phyloP scores from a whole-genome alignment of 2,888 invertebrate genomes.

The Oscheius myriophilus region DNA sequence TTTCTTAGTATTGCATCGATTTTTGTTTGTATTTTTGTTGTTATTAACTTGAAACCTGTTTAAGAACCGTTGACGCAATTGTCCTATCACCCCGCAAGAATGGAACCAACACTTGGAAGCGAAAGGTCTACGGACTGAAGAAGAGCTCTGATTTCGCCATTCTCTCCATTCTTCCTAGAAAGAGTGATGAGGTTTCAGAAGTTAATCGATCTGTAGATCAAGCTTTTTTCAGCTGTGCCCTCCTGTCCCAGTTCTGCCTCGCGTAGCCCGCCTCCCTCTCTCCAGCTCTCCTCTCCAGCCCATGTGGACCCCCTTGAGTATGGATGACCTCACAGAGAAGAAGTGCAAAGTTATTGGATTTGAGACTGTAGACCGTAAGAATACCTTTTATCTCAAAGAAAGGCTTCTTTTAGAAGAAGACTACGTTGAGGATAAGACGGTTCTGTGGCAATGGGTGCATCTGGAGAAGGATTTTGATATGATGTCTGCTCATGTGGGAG shows the following conservation, averaged over 20 bases:
- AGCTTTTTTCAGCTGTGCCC: background rate
- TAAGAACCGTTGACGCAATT: constrained; percentile 3
- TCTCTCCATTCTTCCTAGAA: background rate
- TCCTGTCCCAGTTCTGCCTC: constrained; percentile 6
- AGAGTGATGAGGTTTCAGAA: background rate
- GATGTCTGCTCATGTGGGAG: constrained; percentile 1
- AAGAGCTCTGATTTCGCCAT: constrained; percentile 14
- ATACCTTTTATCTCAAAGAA: background rate
- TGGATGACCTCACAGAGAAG: background rate
- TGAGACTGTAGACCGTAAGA: constrained; percentile 13
- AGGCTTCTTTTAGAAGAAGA: background rate
- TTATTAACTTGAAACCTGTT: no score
- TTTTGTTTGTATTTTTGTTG: background rate
- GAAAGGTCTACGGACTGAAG: background rate
- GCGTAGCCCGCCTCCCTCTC: constrained; percentile 11
- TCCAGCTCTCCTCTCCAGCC: background rate
- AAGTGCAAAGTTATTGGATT: constrained; percentile 19
- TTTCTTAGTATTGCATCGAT: no score
- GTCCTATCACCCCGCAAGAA: constrained; percentile 16
- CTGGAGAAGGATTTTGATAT: constrained; percentile 17
- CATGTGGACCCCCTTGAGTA: background rate
- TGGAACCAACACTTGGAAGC: constrained; percentile 18
- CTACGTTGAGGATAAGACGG: constrained; percentile 1
- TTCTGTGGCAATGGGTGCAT: background rate
- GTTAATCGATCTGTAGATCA: background rate